Evolutionary conservation across 2,888 invertebrate species (phyloP), one percentile per base, ranked within the genome.

Genomic region (Pammene aurita): DNA sequence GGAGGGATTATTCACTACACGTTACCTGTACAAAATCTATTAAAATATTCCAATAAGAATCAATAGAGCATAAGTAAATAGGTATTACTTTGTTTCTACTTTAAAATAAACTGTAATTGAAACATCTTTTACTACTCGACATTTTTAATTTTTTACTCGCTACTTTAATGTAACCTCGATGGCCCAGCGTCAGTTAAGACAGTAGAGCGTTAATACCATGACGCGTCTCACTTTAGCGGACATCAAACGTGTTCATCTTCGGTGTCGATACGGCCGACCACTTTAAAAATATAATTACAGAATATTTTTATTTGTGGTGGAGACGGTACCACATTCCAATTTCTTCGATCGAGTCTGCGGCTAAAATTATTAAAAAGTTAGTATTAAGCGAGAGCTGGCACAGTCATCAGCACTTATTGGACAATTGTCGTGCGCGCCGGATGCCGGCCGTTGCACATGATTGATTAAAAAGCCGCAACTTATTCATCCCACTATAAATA

Each of bases 391-490:
- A 72, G 35, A 44, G 76, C 79, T 75, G 75, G 75, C 75, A 72
- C 75, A 77, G 78, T 77, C 78, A 84, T 83, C 78, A 80, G 74
- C 79, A 78, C 77, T 83, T 84, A 84, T 81, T 83, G 84, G 77
- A 78, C 84, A 81, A 86, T 86, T 84, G 84, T 81, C 80, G 78
- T 78, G 73, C 71, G 67, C 76, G 80, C 87, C 86, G 89, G 88
- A 88, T 85, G 85, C 84, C 81, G 75, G 78, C 80, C 78, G 77
- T 80, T 80, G 78, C 78, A 79, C 81, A 86, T 88, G 88, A 89
- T 90, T 90, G 89, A 90, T 90, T 89, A 89, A 90, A 86, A 90
- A 85, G 86, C 89, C 88, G 88, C 90, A 85, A 88, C 83, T 86
- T 89, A 89, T 89, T 85, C 84, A 87, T 86, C 84, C 77, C 78